phyloP scores from a whole-genome alignment of 2,797 vertebrate species.

The Enteromius unitaeniatus region DNA sequence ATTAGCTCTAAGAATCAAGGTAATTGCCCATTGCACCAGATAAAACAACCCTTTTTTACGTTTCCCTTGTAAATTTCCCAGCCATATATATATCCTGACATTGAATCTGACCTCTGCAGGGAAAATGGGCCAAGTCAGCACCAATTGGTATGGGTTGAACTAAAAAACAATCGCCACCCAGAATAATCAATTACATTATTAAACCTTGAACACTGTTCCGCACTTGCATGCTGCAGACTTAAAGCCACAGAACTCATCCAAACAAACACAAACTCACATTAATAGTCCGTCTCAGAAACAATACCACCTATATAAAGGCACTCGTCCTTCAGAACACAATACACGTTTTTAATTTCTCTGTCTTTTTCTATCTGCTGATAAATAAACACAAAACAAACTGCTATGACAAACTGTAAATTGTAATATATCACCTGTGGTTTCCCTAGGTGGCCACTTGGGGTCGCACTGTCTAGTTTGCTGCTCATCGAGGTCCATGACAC shows the following conservation, averaged over 20 bases:
- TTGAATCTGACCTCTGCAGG: conserved; percentile 52
- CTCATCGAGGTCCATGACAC: not conserved
- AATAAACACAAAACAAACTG: not conserved
- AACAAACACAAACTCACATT: not conserved
- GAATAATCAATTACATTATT: conserved; percentile 63
- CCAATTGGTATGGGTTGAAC: conserved; percentile 26
- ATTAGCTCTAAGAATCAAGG: conserved; percentile 50
- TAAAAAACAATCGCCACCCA: conserved; percentile 50
- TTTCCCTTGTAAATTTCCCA: conserved; percentile 16
- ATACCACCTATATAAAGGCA: not conserved
- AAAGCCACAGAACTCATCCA: conserved; percentile 11
- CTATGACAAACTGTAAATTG: not conserved
- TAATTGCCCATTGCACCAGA: conserved; percentile 49
- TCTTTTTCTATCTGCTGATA: conserved; percentile 21
- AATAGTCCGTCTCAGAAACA: not conserved
- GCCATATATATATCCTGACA: conserved; percentile 33
- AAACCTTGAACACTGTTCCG: conserved; percentile 45
- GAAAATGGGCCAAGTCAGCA: conserved; percentile 56
- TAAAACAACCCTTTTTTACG: conserved; percentile 44
- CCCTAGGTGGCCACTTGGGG: not conserved
- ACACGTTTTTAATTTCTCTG: not conserved
- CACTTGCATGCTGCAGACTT: conserved; percentile 20
- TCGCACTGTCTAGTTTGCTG: conserved; percentile 1
- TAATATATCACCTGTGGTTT: not conserved
- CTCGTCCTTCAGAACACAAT: not conserved